Evolutionary conservation across 2,113 vertebrate species (phyloP).

Genomic region (Rallus limicola): DNA sequence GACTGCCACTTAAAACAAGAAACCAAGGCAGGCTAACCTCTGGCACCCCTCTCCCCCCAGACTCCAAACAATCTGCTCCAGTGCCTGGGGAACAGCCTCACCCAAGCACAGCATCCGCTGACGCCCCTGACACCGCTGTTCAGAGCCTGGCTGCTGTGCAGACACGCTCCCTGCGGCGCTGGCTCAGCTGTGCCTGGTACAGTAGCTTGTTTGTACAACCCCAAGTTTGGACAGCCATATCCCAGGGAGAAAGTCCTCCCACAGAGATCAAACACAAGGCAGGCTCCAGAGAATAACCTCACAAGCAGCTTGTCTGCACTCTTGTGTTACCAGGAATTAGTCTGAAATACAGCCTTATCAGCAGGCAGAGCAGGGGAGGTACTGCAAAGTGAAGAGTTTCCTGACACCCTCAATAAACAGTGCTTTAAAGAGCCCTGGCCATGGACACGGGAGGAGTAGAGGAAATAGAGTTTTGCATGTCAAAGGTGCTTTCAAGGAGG

Average conservation of each 20-base stretch:
- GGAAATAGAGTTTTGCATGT: not conserved
- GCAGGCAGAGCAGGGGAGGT: not conserved
- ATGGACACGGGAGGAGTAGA: not conserved
- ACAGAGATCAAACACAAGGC: not conserved
- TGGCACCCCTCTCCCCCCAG: not conserved
- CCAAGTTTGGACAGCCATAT: not conserved
- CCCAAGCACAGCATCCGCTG: not conserved
- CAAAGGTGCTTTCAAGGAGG: not conserved
- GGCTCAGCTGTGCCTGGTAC: not conserved
- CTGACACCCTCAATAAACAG: not conserved
- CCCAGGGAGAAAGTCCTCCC: constrained; percentile 29
- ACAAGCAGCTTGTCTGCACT: not conserved
- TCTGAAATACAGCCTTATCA: not conserved
- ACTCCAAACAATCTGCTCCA: not conserved
- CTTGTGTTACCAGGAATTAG: not conserved
- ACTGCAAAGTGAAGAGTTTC: not conserved
- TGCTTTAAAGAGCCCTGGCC: not conserved
- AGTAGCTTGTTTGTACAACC: constrained; percentile 34
- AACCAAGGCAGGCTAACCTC: not conserved
- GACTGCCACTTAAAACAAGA: not conserved
- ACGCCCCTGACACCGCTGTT: not conserved
- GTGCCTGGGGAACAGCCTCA: not conserved
- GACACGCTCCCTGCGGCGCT: not conserved
- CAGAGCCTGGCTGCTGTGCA: not conserved
- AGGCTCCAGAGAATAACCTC: not conserved